Base-by-base conservation (phyloP, 2,888 invertebrate genomes). In the Phymatocera aterrima region DNA sequence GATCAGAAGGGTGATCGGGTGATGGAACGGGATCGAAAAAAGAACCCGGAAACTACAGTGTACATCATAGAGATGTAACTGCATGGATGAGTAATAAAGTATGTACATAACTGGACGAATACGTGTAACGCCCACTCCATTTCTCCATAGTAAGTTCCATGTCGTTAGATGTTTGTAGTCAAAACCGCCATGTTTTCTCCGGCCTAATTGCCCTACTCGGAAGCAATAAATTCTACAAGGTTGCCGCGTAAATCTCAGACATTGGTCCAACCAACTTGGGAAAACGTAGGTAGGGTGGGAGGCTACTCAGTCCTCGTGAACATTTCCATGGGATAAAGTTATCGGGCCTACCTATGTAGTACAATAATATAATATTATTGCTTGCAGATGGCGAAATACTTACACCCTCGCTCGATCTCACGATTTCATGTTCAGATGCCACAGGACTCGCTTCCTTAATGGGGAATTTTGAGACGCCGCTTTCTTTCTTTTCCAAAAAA, bases 101-200 rank as follows among this genome's bases (percentile, higher is more conserved):
- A 57, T 15, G 15, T 57, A 57, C 2, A 18, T 15, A 57, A 57
- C n/a, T 24, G 37, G 18, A 40, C 8, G 18, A 37, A 8, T 10
- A 15, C 8, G 18, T 6, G 18, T 64, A 18, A 40, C 64, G 37
- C 64, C 64, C 64, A 64, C 64, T 34, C 37, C 64, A 64, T 37
- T 34, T 21, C 21, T 37, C 64, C 37, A 64, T 64, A 37, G 64
- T 64, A 12, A 10, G 3, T n/a, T 64, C 37, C 40, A 64, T 10
- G 18, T 37, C 64, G 64, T 37, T 64, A 37, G 64, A 64, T 64
- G 10, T 37, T 64, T 10, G 12, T 18, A n/a, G 18, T 64, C 3
- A 21, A 64, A 64, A 37, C 64, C 37, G 64, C 64, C 37, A 64
- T 64, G 64, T 64, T 64, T 64, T 64, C 64, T 64, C 37, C 64